These are phyloP conservation scores for Megaceryle alcyon DNA, from an alignment of 2,797 vertebrate species.

Conservation along the genomic window DNA sequence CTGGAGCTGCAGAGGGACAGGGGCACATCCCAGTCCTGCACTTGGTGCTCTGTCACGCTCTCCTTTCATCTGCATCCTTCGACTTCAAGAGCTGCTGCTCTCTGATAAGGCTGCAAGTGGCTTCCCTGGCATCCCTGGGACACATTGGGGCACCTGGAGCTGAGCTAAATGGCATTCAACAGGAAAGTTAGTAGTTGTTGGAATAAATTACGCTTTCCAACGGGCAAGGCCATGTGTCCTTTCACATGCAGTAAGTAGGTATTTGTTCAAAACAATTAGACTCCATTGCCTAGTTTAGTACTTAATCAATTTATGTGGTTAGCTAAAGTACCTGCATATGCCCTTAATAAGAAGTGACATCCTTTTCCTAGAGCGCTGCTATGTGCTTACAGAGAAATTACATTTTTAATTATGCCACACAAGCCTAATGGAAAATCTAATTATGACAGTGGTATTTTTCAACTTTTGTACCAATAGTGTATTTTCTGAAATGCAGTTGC, in stretches of 20 bases:
- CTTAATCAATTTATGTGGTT: slow-evolving; percentile 40
- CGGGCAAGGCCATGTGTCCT: not conserved
- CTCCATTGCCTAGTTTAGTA: slow-evolving; percentile 23
- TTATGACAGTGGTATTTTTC: slow-evolving; percentile 71
- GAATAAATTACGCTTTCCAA: not conserved
- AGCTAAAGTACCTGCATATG: slow-evolving; percentile 3
- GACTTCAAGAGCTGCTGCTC: not conserved
- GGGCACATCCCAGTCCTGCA: not conserved
- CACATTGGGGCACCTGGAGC: not conserved
- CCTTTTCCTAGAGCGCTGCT: slow-evolving; percentile 64
- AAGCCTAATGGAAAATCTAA: slow-evolving; percentile 78
- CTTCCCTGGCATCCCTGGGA: accelerated
- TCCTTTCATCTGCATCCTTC: not conserved
- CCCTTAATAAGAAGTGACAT: slow-evolving; percentile 73
- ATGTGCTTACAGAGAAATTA: slow-evolving; percentile 75
- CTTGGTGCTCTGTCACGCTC: accelerated
- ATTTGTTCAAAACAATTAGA: slow-evolving; percentile 60
- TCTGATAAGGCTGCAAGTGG: not conserved
- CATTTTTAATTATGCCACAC: slow-evolving; percentile 78
- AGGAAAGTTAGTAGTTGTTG: not conserved
- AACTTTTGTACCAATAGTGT: slow-evolving; percentile 7
- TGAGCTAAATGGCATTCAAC: not conserved
- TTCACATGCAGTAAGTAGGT: not conserved
- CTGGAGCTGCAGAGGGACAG: not conserved
- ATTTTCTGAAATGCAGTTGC: not conserved